Conservation (phyloP, 2,113 vertebrate genomes). For the Nannobrachium achirus region DNA sequence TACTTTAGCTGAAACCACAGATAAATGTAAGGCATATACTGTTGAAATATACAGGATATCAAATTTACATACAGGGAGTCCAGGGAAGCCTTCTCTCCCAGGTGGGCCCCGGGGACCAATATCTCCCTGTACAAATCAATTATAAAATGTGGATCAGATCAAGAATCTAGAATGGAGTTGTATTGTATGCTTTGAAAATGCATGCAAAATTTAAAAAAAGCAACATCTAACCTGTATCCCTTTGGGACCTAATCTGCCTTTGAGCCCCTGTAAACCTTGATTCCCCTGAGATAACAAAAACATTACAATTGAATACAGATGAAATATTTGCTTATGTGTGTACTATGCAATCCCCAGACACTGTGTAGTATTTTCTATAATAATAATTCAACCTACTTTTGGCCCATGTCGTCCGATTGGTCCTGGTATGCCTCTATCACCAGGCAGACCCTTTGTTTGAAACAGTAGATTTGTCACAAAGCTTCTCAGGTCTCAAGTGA, state of each 20-base stretch:
- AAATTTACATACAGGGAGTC: constrained; percentile 65
- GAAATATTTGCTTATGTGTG: background rate
- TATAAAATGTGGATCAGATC: background rate
- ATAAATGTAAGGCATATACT: background rate
- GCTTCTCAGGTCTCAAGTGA: too few species aligned
- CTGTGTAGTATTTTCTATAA: background rate
- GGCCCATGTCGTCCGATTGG: constrained; percentile 62
- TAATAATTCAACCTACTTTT: constrained; percentile 61
- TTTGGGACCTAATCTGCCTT: constrained; percentile 65
- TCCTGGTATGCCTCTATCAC: constrained; percentile 65
- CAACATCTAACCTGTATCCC: constrained; percentile 62
- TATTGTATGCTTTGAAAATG: background rate
- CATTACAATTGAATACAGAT: background rate
- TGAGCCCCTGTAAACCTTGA: constrained; percentile 62
- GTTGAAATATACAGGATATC: background rate
- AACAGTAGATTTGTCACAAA: background rate
- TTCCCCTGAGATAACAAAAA: constrained; percentile 63
- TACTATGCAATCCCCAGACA: background rate
- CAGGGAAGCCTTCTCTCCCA: constrained; percentile 61
- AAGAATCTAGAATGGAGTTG: too few species aligned
- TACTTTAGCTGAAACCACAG: background rate
- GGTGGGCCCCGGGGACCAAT: constrained; percentile 64
- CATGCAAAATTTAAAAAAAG: too few species aligned
- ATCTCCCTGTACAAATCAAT: constrained; percentile 64
- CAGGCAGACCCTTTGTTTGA: constrained; percentile 65